Conservation (phyloP, 1,140 invertebrate genomes). For the Bombus haemorrhoidalis region DNA sequence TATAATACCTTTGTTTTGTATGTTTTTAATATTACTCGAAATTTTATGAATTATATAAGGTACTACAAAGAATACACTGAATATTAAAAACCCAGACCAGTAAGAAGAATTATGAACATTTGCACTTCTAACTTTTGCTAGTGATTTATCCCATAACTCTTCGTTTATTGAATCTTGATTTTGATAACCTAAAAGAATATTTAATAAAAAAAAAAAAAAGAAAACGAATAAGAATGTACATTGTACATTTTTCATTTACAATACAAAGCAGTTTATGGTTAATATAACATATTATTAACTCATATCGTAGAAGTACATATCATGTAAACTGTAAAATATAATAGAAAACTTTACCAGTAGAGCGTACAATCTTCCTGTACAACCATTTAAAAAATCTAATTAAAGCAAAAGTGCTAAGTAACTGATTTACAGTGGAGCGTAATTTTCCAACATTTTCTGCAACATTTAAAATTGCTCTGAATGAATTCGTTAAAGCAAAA, state of each 20-base stretch:
- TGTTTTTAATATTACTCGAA: constrained; percentile 81
- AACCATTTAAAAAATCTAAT: constrained; percentile 91
- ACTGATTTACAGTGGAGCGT: constrained; percentile 90
- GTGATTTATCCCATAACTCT: constrained; percentile 75
- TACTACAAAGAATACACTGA: constrained; percentile 93
- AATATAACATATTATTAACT: not conserved
- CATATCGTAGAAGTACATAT: not conserved
- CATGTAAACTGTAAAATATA: not conserved
- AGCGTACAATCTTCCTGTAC: constrained; percentile 88
- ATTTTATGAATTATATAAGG: constrained; percentile 96
- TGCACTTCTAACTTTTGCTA: constrained; percentile 72
- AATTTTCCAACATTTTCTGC: constrained; percentile 96
- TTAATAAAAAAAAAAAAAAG: constrained; percentile 12
- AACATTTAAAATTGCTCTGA: constrained; percentile 96
- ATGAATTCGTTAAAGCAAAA: constrained; percentile 96
- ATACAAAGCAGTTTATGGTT: not conserved
- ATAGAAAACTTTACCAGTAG: constrained; percentile 84
- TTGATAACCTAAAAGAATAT: constrained; percentile 71
- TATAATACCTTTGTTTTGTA: constrained; percentile 79
- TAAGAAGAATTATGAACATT: constrained; percentile 75
- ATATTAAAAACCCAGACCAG: constrained; percentile 91
- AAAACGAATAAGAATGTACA: constrained; percentile 13
- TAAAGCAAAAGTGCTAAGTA: constrained; percentile 93
- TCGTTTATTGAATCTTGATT: constrained; percentile 82
- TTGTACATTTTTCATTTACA: not conserved